Evolutionary conservation across 2,888 invertebrate genomes (phyloP).

Genomic region (Frankliniella fusca): DNA sequence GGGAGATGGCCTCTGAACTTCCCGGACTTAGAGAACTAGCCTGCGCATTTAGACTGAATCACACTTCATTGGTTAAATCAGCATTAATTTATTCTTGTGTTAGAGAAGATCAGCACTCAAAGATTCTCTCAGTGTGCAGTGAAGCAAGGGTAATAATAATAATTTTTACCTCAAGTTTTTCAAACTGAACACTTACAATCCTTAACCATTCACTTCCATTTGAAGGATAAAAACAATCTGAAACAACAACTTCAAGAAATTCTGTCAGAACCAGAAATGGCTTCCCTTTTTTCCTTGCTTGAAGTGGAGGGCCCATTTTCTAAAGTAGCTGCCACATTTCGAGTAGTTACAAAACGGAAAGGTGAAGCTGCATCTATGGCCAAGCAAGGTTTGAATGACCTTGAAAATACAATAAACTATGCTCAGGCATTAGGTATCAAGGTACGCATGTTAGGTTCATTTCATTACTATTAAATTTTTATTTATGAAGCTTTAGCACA

Average conservation of each 20-base stretch:
- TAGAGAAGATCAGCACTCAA: constrained; percentile 45
- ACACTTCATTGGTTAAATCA: constrained; percentile 69
- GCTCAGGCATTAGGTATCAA: constrained; percentile 56
- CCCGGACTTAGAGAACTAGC: constrained; percentile 62
- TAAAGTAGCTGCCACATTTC: constrained; percentile 60
- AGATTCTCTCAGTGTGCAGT: constrained; percentile 27
- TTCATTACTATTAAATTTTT: background rate
- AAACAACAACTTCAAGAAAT: constrained; percentile 69
- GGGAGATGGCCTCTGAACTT: constrained; percentile 67
- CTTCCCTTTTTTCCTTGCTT: constrained; percentile 60
- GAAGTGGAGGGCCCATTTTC: constrained; percentile 61
- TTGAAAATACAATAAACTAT: constrained; percentile 67
- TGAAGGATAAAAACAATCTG: constrained; percentile 58
- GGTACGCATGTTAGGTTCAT: background rate
- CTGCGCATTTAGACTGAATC: constrained; percentile 65
- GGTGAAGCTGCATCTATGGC: constrained; percentile 64
- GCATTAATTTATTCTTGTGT: constrained; percentile 77
- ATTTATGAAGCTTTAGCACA: background rate
- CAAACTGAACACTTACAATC: no score
- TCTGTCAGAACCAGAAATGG: constrained; percentile 60
- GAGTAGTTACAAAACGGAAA: constrained; percentile 40
- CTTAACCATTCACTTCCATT: constrained; percentile 35
- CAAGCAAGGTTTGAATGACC: constrained; percentile 66
- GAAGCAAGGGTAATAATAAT: constrained; percentile 42
- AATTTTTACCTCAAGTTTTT: background rate